phyloP scores from a whole-genome alignment of 2,888 invertebrate species.

The Gasteruption jaculator region DNA sequence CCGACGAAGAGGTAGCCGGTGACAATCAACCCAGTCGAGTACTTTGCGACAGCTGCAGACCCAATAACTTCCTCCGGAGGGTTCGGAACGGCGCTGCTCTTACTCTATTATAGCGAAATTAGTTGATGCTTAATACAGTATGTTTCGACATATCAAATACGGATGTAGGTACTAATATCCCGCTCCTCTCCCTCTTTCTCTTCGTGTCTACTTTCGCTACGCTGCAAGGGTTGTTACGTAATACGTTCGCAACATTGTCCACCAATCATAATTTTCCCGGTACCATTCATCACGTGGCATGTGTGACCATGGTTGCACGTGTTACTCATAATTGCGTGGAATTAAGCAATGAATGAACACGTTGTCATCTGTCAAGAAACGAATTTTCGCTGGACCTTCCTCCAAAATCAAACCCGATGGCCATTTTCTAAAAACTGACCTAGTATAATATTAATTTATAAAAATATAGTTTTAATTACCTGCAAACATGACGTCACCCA shows the following conservation, averaged over 20 bases:
- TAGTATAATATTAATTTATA: too few species aligned
- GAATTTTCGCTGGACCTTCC: too few species aligned
- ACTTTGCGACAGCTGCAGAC: slow-evolving; percentile 47
- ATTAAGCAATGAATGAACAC: slow-evolving; percentile 29
- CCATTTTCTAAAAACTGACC: too few species aligned
- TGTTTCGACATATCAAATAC: too few species aligned
- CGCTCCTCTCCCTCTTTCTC: slow-evolving; percentile 10
- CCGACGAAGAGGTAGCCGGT: slow-evolving; percentile 43
- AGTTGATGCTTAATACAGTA: too few species aligned
- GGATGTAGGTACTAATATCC: too few species aligned
- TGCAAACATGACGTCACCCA: too few species aligned
- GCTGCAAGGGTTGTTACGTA: slow-evolving; percentile 1
- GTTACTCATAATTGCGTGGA: slow-evolving; percentile 34
- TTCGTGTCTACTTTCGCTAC: slow-evolving; percentile 1
- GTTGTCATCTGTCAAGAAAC: slow-evolving; percentile 8
- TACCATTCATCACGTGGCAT: slow-evolving; percentile 39
- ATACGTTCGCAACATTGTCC: slow-evolving; percentile 13
- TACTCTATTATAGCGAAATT: too few species aligned
- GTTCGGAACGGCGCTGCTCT: too few species aligned
- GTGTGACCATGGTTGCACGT: slow-evolving; percentile 36
- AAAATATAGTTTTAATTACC: too few species aligned
- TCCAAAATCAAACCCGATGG: too few species aligned
- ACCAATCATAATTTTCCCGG: slow-evolving; percentile 37
- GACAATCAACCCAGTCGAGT: slow-evolving; percentile 45
- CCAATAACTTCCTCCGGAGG: slow-evolving; percentile 46